Base-by-base conservation (phyloP, 2,797 vertebrate species). In the Apogon hyalosoma region DNA sequence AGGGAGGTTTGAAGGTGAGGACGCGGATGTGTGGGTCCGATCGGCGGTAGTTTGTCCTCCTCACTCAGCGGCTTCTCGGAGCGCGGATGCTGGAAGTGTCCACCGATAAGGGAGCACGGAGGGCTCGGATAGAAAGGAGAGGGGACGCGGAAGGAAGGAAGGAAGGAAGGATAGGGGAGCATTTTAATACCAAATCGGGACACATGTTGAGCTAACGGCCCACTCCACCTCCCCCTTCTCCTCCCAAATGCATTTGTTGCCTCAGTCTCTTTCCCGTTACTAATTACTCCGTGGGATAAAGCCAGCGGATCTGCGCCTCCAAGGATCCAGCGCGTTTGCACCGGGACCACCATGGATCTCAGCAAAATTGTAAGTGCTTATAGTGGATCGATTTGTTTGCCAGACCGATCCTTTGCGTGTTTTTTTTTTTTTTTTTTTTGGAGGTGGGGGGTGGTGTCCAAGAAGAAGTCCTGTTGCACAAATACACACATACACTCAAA, bases 151-250 rank as follows among this genome's bases (percentile, higher is more conserved):
- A 69, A 79, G 71, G 55, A 41, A 56, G 50, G 24, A 62, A 66
- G 54, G 56, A 59, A 52, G 72, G 69, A 68, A 74, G 51, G 62
- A 73, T 73, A 48, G 69, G 51, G 78, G 64, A 82, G 73, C 69
- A 24, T 84, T 90, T 90, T 88, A 77, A 90, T 80, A 91, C 82
- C 85, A 88, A 90, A 92, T 85, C 89, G 64, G 92, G 93, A 92
- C 93, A 92, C 93, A 93, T 92, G 94, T 93, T 92, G 93, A 90
- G 90, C 88, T 92, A 90, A 87, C 83, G 64, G 82, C 65, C 80
- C 81, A 65, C 82, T 80, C 87, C 88, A 67, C 81, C 84, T 68
- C 81, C 73, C 63, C 64, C 69, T 73, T 80, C 80, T 81, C 78
- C 73, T 75, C 75, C 77, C 74, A 53, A 76, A 85, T 80, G 82